Evolutionary conservation across 2,888 invertebrate genomes (phyloP), one percentile per base, ranked within the genome.

Genomic region (Machimus atricapillus): DNA sequence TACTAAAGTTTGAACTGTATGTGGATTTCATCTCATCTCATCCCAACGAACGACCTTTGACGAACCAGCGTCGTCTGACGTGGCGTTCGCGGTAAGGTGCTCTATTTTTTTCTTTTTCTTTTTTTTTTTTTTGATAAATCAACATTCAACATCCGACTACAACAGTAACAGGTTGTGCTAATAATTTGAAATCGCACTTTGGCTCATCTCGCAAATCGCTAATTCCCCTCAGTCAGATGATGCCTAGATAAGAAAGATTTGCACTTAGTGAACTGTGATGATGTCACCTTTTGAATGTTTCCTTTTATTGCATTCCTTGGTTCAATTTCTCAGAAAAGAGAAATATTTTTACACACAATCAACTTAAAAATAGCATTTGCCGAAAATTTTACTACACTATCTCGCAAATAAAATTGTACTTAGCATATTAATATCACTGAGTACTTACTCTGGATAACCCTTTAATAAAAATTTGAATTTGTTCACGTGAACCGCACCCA

Each of bases 401-500:
- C 27, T 0, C 7, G n/a, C n/a, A n/a, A 66, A 52, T 6, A 4
- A 23, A 66, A 2, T 23, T 66, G 9, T 23, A 66, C 66, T n/a
- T 66, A 52, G 16, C 5, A 16, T 19, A n/a, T 34, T 34, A 56
- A 19, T 56, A 56, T 56, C 27, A 66, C 66, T 23, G 12, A 23
- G 79, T 79, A 79, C 79, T 79, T 79, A 79, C 79, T 79, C 27
- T 66, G 66, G n/a, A n/a, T n/a, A 23, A 27, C 12, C 27, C 9
- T 66, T 23, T 23, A 23, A 66, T 6, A 56, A 66, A n/a, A 66
- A 9, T 66, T 66, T 19, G 14, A 66, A 66, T 66, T 66, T 19
- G 27, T 23, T 66, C 27, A 19, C 23, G 23, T 46, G 52, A 79
- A 79, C 79, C 79, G 79, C 79, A 79, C 79, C 79, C 79, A 79